Conservation (phyloP, 1,140 invertebrate species). For the Chrysoperla carnea region DNA sequence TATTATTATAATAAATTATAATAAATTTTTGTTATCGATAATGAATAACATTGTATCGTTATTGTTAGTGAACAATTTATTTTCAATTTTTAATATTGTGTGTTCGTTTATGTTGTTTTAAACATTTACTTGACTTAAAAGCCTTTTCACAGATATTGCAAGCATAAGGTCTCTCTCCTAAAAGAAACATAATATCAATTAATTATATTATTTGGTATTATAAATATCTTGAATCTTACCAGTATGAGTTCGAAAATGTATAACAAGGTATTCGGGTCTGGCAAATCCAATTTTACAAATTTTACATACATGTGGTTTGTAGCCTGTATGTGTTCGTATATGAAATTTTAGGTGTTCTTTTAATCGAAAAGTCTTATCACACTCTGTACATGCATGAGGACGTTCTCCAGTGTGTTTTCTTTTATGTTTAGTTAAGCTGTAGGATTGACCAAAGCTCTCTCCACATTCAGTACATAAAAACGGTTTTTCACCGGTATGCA, state of each 20-base stretch:
- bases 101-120: no score
- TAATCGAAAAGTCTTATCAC: conserved; percentile 33
- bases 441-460: conserved; percentile 10
- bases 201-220: no score
- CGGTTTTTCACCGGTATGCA: conserved; percentile 1
- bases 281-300: conserved; percentile 39
- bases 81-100: no score
- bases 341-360: conserved; percentile 29
- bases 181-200: no score
- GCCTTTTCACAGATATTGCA: no score
- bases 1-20: no score
- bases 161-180: no score
- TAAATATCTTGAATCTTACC: neutral
- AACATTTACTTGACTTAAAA: no score
- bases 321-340: conserved; percentile 48
- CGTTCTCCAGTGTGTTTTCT: conserved; percentile 13
- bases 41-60: no score
- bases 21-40: no score
- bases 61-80: no score
- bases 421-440: conserved; percentile 9
- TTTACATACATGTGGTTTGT: conserved; percentile 36
- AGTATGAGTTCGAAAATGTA: conserved; percentile 18
- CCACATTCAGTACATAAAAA: conserved; percentile 9
- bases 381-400: conserved; percentile 29
- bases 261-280: conserved; percentile 32